Conservation (phyloP, 2,113 vertebrate genomes). For the Scalopus aquaticus region DNA sequence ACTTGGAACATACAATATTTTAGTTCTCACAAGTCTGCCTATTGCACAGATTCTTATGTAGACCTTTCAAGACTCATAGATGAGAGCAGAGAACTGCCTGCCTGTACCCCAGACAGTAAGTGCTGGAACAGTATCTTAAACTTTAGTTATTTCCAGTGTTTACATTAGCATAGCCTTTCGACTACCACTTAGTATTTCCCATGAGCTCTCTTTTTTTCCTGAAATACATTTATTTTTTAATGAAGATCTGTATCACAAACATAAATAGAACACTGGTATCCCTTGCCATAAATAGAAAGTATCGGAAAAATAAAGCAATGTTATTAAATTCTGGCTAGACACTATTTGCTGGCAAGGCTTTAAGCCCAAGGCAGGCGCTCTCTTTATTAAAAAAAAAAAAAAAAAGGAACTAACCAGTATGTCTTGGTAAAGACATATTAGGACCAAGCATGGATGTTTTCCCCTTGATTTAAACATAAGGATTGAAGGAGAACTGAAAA, state of each 20-base stretch:
- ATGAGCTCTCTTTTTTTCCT: background rate
- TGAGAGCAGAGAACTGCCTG: background rate
- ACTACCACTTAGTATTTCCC: background rate
- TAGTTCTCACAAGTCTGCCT: background rate
- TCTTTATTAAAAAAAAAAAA: background rate
- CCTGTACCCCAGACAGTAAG: background rate
- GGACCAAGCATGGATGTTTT: background rate
- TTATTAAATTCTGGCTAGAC: background rate
- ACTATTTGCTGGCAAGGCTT: background rate
- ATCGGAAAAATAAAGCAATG: slow-evolving; percentile 13
- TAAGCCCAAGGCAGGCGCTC: background rate
- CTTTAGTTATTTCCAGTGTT: background rate
- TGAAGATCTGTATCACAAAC: background rate
- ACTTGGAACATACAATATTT: background rate
- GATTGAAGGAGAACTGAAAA: background rate
- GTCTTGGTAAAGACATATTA: background rate
- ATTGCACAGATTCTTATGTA: background rate
- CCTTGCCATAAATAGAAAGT: background rate
- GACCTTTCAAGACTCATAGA: too few species aligned
- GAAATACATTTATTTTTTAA: background rate
- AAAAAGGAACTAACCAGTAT: background rate
- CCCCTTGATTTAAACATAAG: background rate
- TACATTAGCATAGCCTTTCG: background rate
- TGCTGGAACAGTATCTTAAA: background rate
- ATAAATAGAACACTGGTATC: background rate